phyloP scores from a whole-genome alignment of 2,113 vertebrate genomes.

The Tamias sibiricus region DNA sequence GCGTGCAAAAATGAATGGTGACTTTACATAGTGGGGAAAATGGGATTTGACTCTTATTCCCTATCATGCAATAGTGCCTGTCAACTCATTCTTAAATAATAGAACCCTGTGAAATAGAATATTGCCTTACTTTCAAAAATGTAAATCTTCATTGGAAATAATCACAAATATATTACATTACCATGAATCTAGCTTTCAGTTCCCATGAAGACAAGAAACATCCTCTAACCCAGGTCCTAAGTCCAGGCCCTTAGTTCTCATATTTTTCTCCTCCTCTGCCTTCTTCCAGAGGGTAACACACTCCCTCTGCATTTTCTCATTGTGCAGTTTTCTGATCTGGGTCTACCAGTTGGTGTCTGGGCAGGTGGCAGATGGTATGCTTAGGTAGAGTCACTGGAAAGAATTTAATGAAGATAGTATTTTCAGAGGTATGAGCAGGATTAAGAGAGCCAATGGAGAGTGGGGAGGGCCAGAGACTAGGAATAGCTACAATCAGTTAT shows the following conservation, averaged over 20 bases:
- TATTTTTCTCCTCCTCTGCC: background rate
- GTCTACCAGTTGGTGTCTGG: background rate
- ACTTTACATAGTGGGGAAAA: background rate
- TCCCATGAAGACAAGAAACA: background rate
- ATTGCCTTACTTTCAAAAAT: background rate
- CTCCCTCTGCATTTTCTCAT: background rate
- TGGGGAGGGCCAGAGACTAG: background rate
- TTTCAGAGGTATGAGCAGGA: background rate
- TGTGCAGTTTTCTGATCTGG: background rate
- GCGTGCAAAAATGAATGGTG: background rate
- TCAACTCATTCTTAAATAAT: background rate
- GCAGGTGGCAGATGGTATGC: background rate
- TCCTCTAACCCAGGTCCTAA: background rate
- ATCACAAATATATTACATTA: background rate
- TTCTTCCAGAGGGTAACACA: background rate
- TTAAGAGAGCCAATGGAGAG: background rate
- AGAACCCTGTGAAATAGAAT: background rate
- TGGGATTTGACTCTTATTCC: background rate
- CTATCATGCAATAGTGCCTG: background rate
- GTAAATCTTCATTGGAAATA: background rate
- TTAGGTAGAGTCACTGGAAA: background rate
- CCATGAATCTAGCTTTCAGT: background rate
- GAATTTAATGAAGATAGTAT: background rate
- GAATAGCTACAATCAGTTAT: background rate
- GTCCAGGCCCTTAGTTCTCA: background rate